These are phyloP conservation scores for Crypturellus tataupa DNA, from an alignment of 2,797 vertebrate genomes.

Conservation along the genomic window DNA sequence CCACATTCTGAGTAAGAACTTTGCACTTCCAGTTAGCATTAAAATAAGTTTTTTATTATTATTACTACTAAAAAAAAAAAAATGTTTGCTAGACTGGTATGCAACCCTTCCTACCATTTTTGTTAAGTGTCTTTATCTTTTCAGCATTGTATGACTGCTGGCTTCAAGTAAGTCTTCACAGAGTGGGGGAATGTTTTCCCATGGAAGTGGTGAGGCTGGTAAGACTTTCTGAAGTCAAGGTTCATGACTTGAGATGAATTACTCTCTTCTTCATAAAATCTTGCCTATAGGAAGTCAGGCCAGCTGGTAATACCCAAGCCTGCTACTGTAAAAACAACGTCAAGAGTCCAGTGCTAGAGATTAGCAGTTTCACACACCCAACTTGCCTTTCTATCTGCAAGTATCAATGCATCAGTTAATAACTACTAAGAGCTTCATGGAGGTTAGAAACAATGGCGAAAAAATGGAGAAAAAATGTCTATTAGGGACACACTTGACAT, in stretches of 20 bases:
- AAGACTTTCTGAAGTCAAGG: background rate
- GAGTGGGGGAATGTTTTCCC: background rate
- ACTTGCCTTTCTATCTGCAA: background rate
- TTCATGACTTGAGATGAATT: background rate
- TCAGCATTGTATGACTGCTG: background rate
- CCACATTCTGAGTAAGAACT: conserved; percentile 38
- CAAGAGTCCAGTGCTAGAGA: background rate
- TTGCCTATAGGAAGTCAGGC: background rate
- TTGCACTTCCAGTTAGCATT: background rate
- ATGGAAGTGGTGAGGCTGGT: background rate
- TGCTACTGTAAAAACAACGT: background rate
- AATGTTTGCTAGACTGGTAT: background rate
- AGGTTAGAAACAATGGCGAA: background rate
- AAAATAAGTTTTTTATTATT: too few species aligned
- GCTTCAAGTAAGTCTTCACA: background rate
- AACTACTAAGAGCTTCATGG: background rate
- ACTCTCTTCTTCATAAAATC: background rate
- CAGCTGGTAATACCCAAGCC: background rate
- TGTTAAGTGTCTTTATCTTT: background rate
- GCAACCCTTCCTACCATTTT: background rate
- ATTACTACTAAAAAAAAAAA: too few species aligned
- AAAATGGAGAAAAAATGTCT: background rate
- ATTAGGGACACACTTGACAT: background rate
- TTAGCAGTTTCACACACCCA: background rate
- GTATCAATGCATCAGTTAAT: background rate